Evolutionary conservation across 2,888 invertebrate genomes (phyloP).

Genomic region (Incurvaria masculella): DNA sequence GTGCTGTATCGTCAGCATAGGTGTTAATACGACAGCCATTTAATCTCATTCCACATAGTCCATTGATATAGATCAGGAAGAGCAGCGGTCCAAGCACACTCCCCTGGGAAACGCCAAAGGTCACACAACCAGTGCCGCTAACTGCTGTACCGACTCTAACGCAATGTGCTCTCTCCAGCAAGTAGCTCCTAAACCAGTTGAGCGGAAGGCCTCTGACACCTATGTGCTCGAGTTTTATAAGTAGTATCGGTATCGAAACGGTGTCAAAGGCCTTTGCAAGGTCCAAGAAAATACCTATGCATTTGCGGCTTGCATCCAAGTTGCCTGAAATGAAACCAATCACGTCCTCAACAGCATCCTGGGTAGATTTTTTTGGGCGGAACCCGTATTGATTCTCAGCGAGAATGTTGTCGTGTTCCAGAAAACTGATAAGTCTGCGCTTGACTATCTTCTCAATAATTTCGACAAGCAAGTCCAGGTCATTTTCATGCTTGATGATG

Average conservation of each 20-base stretch:
- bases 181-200: not conserved
- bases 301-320: not conserved
- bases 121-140: not conserved
- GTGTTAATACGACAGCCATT: not conserved
- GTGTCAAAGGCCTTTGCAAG: conserved; percentile 1
- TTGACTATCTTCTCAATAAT: no score
- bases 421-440: no score
- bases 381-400: conserved; percentile 2
- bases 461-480: no score
- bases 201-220: not conserved
- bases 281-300: conserved; percentile 2
- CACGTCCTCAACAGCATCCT: not conserved
- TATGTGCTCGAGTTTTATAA: not conserved
- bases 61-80: not conserved
- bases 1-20: not conserved
- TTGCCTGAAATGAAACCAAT: not conserved
- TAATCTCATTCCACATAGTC: not conserved
- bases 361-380: not conserved
- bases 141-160: not conserved
- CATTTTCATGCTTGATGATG: no score
- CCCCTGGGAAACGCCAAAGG: not conserved
- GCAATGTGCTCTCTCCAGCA: not conserved
- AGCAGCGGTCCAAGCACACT: not conserved
- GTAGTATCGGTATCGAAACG: not conserved
- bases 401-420: no score